Base-by-base conservation (phyloP, 2,888 invertebrate species). In the Blomia tropicalis region DNA sequence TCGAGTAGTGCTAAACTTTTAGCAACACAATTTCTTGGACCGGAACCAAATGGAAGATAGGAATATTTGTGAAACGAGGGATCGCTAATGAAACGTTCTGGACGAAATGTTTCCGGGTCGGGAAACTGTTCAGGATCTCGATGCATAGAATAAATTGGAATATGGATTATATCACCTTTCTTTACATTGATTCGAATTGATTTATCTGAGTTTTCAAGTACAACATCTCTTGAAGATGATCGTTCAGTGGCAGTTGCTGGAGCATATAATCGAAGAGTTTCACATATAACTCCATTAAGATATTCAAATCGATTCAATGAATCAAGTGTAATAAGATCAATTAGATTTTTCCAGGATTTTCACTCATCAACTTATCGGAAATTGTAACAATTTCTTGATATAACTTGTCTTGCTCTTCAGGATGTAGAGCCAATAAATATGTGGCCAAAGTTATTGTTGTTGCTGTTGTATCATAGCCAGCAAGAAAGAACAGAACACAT, bases 51-150 rank as follows among this genome's bases (percentile, higher is more conserved):
- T 14, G 41, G 41, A 41, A 41, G 41, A n/a, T 41, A 41, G 41
- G 14, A 17, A n/a, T 41, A 41, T 14, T n/a, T 14, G 41, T 41
- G 41, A 41, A 41, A 41, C 14, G 41, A 41, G n/a, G 41, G 41
- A 17, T 14, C 14, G 14, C 14, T n/a, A n/a, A 60, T 2, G 23
- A 67, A 67, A 23, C 67, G 43, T 1, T 67, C 67, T 0, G 67
- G 67, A 43, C 60, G 58, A 36, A 67, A 67, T 11, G 58, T 47
- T 63, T 67, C 67, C 11, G 67, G 65, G 25, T 63, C 54, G 0
- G 66, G 66, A 36, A 65, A 67, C 1, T 65, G 32, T 14, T 66
- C 65, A 1, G 64, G 64, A 60, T 67, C 64, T 32, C 66, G 19
- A 41, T 67, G 67, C 17, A 67, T 41, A 56, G 56, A 51, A 25